Conservation (phyloP, 2,797 vertebrate species). For the Hyperoplus lanceolatus region DNA sequence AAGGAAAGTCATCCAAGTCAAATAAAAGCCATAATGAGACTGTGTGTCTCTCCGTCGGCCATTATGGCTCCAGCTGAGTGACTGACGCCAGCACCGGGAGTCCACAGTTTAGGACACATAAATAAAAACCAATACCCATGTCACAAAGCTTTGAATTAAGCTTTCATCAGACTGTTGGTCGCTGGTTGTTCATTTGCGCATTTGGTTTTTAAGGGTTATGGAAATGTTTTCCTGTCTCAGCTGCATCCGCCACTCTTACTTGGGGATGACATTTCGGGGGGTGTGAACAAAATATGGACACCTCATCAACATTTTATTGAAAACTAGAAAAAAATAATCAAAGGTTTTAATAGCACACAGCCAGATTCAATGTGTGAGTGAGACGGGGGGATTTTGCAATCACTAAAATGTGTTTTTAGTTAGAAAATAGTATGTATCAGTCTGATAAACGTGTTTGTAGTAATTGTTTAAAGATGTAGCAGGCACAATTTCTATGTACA, state of each 20-base stretch:
- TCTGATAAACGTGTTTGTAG: constrained; percentile 8
- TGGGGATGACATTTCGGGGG: constrained; percentile 28
- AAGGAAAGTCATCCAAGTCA: constrained; percentile 61
- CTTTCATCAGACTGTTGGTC: constrained; percentile 34
- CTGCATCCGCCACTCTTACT: background rate
- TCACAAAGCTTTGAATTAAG: constrained; percentile 35
- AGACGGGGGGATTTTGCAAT: background rate
- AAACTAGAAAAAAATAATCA: background rate
- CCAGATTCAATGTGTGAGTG: background rate
- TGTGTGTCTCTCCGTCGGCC: constrained; percentile 46
- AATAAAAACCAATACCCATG: constrained; percentile 57
- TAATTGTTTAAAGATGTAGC: constrained; percentile 6
- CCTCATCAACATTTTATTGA: constrained; percentile 11
- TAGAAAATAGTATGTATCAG: background rate
- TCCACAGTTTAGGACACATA: constrained; percentile 25
- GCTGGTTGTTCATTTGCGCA: constrained; percentile 41
- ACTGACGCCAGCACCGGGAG: constrained; percentile 59
- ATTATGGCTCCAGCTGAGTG: constrained; percentile 65
- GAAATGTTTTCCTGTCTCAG: constrained; percentile 8
- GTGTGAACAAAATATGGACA: constrained; percentile 29
- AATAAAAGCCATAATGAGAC: constrained; percentile 70
- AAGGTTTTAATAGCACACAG: background rate
- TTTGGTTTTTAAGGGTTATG: constrained; percentile 39
- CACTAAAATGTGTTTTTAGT: constrained; percentile 11
- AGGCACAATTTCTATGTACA: background rate